These are phyloP conservation scores for Lytechinus variegatus DNA, from an alignment of 35 echinoderm and acorn worm species.

Conservation along the genomic window DNA sequence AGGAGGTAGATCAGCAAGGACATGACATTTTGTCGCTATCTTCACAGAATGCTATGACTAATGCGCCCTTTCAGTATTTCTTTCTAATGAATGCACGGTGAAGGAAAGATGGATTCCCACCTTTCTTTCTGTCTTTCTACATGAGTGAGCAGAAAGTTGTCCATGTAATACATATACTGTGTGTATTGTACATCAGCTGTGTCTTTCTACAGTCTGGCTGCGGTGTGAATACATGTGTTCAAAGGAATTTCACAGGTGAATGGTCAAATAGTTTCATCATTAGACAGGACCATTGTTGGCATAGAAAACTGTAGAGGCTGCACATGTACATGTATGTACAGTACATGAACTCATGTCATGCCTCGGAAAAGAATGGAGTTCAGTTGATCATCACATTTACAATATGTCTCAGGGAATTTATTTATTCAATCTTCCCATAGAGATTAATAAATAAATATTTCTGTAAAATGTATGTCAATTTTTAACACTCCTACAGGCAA, in stretches of 20 bases:
- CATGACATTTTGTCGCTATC: background rate
- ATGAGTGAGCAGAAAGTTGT: background rate
- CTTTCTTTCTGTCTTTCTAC: background rate
- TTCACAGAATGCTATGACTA: background rate
- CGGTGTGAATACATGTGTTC: background rate
- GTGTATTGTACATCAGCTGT: background rate
- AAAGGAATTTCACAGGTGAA: constrained; percentile 2
- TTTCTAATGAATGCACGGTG: background rate
- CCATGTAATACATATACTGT: background rate
- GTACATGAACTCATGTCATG: too few relatives aligned
- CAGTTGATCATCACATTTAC: too few relatives aligned
- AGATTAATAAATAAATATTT: too few relatives aligned
- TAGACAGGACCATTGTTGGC: background rate
- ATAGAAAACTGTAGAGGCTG: background rate
- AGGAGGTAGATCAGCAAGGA: background rate
- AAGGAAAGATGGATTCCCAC: background rate
- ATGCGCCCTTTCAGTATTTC: background rate
- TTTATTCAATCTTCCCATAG: too few relatives aligned
- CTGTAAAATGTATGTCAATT: too few relatives aligned
- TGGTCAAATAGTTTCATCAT: background rate
- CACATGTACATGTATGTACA: background rate
- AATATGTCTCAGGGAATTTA: too few relatives aligned
- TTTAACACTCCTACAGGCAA: too few relatives aligned
- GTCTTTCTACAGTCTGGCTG: background rate
- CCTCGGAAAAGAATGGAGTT: too few relatives aligned